Evolutionary conservation across 1,140 invertebrate species (phyloP), one percentile per base, ranked within the genome.

Genomic region (Maconellicoccus hirsutus): DNA sequence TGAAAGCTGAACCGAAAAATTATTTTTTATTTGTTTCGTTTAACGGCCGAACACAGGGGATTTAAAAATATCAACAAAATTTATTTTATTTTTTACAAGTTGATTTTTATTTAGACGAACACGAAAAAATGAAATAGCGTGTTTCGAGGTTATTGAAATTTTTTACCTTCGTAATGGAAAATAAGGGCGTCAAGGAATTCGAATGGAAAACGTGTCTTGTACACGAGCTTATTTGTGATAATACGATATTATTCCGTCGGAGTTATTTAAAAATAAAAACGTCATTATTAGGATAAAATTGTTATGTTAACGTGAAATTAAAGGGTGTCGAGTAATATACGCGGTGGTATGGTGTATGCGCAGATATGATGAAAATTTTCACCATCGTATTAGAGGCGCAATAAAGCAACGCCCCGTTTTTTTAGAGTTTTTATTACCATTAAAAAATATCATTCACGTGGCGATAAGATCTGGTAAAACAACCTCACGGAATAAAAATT

Each of bases 211-310:
- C 16, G 12, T 52, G 42, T 52, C 42, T 52, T 3, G 42, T 52
- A 52, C 42, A 19, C 42, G 42, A 52, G n/a, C 42, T 52, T 52
- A 52, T 52, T 52, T 33, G 29, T 33, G 29, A 33, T 33, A 33
- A 33, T 33, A 33, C 29, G 12, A 33, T 33, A 33, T 14, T 52
- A 52, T 19, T 14, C n/a, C 6, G 42, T 16, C n/a, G 42, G 42
- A 52, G 42, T 52, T 52, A 52, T 52, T 52, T 52, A 52, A 52
- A 52, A 52, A 52, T 52, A 52, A 52, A 52, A 52, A 52, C 42
- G 42, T 52, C 42, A 52, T 52, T 52, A 52, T 52, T 52, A 52
- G 42, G 42, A 52, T 52, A 19, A 52, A 52, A 52, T 52, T 52
- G n/a, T 52, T 52, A 52, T 52, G 42, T 52, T 52, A 52, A 52